Percentiles rank a stretch among this genome's conserved stretches.
Evolutionary conservation across 2,888 invertebrate genomes (phyloP).

Genomic region (Dryomyza anilis): DNA sequence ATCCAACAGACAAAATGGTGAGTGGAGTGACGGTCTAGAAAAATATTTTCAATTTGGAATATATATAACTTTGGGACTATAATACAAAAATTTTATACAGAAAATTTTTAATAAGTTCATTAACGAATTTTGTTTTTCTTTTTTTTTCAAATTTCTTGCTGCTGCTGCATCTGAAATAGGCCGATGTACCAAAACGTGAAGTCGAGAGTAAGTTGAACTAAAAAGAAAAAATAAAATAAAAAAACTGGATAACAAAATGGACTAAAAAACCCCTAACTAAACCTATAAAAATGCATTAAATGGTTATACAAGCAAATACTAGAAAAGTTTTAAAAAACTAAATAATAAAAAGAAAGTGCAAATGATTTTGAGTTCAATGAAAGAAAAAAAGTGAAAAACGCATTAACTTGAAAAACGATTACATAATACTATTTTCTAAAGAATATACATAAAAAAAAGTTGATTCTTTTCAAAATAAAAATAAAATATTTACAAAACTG

Average conservation of each 20-base stretch:
- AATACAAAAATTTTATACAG: too few relatives aligned
- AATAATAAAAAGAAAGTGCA: too few relatives aligned
- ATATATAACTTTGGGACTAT: too few relatives aligned
- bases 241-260: constrained; percentile 15
- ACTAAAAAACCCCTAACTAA: constrained; percentile 35
- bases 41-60: constrained; percentile 32
- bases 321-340: neutral
- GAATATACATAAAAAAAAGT: neutral
- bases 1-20: constrained; percentile 71
- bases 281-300: constrained; percentile 40
- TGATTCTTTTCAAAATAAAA: too few relatives aligned
- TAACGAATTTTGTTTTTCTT: constrained; percentile 34
- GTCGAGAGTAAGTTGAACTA: constrained; percentile 85
- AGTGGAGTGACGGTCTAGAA: constrained; percentile 51
- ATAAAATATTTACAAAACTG: neutral
- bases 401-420: constrained; percentile 2
- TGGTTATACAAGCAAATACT: constrained; percentile 19
- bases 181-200: constrained; percentile 83
- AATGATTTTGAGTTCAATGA: constrained; percentile 12
- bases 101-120: too few relatives aligned
- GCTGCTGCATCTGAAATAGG: constrained; percentile 64
- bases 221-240: constrained; percentile 14
- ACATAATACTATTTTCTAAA: neutral
- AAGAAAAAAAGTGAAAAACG: neutral
- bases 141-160: constrained; percentile 61